Evolutionary conservation across 2,888 invertebrate genomes (phyloP).

Genomic region (Harpalus rufipes): DNA sequence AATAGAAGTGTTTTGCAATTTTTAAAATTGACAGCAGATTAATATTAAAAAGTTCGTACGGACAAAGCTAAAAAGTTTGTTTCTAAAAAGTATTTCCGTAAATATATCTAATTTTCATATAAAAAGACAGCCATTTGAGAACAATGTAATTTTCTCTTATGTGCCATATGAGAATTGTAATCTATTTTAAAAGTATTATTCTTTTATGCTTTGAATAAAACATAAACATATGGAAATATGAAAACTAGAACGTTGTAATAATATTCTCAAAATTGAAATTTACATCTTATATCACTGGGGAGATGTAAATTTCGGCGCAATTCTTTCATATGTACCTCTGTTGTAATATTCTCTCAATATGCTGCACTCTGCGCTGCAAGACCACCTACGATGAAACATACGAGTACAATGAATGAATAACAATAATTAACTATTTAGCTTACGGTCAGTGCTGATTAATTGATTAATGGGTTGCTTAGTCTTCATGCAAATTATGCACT

Average conservation of each 20-base stretch:
- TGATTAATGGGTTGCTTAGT: too few species aligned
- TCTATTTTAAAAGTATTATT: slow-evolving; percentile 14
- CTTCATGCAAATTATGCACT: too few species aligned
- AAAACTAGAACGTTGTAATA: slow-evolving; percentile 24
- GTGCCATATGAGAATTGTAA: not conserved
- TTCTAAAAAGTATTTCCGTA: not conserved
- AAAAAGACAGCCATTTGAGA: not conserved
- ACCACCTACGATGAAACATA: not conserved
- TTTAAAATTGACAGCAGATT: too few species aligned
- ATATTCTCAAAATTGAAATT: slow-evolving; percentile 31
- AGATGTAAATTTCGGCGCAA: slow-evolving; percentile 20
- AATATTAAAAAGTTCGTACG: too few species aligned
- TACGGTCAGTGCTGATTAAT: too few species aligned
- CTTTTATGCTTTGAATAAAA: not conserved
- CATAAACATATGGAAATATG: slow-evolving; percentile 27
- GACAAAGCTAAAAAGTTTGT: not conserved
- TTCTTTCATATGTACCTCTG: slow-evolving; percentile 23
- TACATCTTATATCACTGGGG: slow-evolving; percentile 38
- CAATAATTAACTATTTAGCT: not conserved
- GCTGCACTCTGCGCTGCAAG: not conserved
- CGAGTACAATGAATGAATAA: not conserved
- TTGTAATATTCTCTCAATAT: not conserved
- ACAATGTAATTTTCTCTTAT: not conserved
- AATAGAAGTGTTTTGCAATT: too few species aligned
- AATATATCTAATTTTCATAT: not conserved